Percentiles rank a stretch among this genome's conserved stretches.
Evolutionary conservation across 2,888 invertebrate species (phyloP).

Genomic region (Drosophila neutralis): DNA sequence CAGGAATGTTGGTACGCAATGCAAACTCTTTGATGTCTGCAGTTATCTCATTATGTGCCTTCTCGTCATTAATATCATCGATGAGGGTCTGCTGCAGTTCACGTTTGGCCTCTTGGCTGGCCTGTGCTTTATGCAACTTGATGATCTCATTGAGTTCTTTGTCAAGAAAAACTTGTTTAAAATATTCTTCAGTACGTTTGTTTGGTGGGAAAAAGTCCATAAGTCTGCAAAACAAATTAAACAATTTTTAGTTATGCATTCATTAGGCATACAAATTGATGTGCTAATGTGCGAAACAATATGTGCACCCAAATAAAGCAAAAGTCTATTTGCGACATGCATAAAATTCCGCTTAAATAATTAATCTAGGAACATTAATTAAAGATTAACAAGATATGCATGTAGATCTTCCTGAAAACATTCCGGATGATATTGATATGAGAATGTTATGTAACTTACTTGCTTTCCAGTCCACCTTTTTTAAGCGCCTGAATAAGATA

Average conservation of each 20-base stretch:
- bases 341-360: slow-evolving; percentile 12
- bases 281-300: slow-evolving; percentile 1
- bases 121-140: slow-evolving; percentile 92
- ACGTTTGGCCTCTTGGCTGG: slow-evolving; percentile 93
- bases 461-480: slow-evolving; percentile 92
- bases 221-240: slow-evolving; percentile 86
- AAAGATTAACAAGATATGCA: slow-evolving; percentile 34
- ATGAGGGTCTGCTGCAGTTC: slow-evolving; percentile 92
- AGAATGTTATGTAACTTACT: slow-evolving; percentile 82
- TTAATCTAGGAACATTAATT: slow-evolving; percentile 12
- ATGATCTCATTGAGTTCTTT: slow-evolving; percentile 93
- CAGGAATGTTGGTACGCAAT: slow-evolving; percentile 92
- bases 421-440: slow-evolving; percentile 31
- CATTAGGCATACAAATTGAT: neutral
- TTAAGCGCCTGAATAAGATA: slow-evolving; percentile 94
- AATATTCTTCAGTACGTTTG: slow-evolving; percentile 95
- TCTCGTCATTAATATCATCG: slow-evolving; percentile 94
- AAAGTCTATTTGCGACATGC: slow-evolving; percentile 4
- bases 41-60: slow-evolving; percentile 93
- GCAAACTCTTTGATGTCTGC: slow-evolving; percentile 94
- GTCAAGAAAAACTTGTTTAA: slow-evolving; percentile 91
- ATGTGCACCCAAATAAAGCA: slow-evolving; percentile 11
- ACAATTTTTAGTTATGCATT: neutral
- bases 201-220: slow-evolving; percentile 97
- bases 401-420: slow-evolving; percentile 76